Evolutionary conservation across 2,797 vertebrate species (phyloP).

Genomic region (Poeciliopsis presidionis): DNA sequence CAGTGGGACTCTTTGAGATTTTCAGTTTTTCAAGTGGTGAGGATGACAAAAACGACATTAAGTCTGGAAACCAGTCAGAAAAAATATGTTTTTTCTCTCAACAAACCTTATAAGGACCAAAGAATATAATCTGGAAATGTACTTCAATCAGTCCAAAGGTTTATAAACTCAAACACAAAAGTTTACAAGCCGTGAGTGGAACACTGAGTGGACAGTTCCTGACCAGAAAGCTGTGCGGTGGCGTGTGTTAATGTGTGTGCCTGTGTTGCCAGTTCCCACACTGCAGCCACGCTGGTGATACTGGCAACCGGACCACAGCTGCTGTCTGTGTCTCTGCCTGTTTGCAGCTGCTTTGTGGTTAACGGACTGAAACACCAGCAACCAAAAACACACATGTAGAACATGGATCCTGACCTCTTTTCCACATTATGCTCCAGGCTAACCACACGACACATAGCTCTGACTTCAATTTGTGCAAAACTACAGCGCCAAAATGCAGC

Average conservation of each 20-base stretch:
- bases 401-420: slow-evolving; percentile 9
- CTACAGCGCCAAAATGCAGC: slow-evolving; percentile 5
- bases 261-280: slow-evolving; percentile 67
- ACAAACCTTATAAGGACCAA: neutral
- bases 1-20: slow-evolving; percentile 8
- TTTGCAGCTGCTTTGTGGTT: slow-evolving; percentile 58
- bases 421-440: slow-evolving; percentile 17
- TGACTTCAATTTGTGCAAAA: slow-evolving; percentile 28
- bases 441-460: slow-evolving; percentile 17
- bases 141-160: neutral
- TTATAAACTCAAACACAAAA: slow-evolving; percentile 2
- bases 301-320: slow-evolving; percentile 74
- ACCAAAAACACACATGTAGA: slow-evolving; percentile 47
- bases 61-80: neutral
- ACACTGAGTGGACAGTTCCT: slow-evolving; percentile 34
- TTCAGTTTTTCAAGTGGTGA: neutral
- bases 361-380: slow-evolving; percentile 28
- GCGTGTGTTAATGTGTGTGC: slow-evolving; percentile 26
- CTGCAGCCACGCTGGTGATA: slow-evolving; percentile 65
- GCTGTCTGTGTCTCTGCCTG: slow-evolving; percentile 51
- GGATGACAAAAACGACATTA: neutral
- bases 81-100: neutral
- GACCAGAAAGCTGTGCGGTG: slow-evolving; percentile 8
- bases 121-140: neutral
- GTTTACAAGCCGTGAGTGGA: slow-evolving; percentile 38